These are phyloP conservation scores for Holothuria glaberrima DNA, from an alignment of 35 echinoderm and acorn worm species.

Conservation along the genomic window DNA sequence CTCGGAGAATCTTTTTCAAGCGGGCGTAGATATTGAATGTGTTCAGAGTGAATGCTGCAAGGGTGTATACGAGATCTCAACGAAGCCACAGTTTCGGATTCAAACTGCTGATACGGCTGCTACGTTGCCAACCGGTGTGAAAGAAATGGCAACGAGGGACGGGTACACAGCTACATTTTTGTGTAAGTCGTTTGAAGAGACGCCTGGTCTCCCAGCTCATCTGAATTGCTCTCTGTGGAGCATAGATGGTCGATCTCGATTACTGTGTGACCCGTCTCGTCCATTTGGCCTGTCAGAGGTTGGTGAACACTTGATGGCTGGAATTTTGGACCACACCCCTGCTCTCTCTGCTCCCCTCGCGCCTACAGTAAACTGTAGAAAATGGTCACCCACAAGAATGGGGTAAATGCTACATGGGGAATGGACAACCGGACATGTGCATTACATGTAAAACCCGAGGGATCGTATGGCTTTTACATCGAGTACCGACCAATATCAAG, in stretches of 20 bases:
- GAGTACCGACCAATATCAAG: slow-evolving; percentile 57
- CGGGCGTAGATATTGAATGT: slow-evolving; percentile 64
- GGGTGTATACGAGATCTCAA: slow-evolving; percentile 61
- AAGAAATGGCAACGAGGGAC: slow-evolving; percentile 68
- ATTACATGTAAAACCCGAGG: slow-evolving; percentile 45
- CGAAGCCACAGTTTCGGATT: slow-evolving; percentile 70
- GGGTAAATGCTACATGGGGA: slow-evolving; percentile 67
- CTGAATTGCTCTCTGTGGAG: slow-evolving; percentile 74
- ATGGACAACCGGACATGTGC: slow-evolving; percentile 78
- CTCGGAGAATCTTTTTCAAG: slow-evolving; percentile 35
- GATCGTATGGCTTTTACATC: slow-evolving; percentile 60
- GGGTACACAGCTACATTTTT: slow-evolving; percentile 79
- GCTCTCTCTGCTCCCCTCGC: slow-evolving; percentile 62
- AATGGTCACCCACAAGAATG: slow-evolving; percentile 20
- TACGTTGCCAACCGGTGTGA: slow-evolving; percentile 67
- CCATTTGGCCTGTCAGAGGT: slow-evolving; percentile 58
- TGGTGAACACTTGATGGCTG: slow-evolving; percentile 69
- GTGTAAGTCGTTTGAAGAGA: slow-evolving; percentile 62
- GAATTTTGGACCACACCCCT: slow-evolving; percentile 66
- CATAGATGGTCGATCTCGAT: not conserved
- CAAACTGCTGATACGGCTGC: slow-evolving; percentile 63
- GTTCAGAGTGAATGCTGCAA: slow-evolving; percentile 52
- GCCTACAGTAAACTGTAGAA: slow-evolving; percentile 70
- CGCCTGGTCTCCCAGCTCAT: slow-evolving; percentile 41
- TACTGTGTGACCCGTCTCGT: slow-evolving; percentile 54